Evolutionary conservation across 1,140 invertebrate species (phyloP).

Genomic region (Zophobas atratus): DNA sequence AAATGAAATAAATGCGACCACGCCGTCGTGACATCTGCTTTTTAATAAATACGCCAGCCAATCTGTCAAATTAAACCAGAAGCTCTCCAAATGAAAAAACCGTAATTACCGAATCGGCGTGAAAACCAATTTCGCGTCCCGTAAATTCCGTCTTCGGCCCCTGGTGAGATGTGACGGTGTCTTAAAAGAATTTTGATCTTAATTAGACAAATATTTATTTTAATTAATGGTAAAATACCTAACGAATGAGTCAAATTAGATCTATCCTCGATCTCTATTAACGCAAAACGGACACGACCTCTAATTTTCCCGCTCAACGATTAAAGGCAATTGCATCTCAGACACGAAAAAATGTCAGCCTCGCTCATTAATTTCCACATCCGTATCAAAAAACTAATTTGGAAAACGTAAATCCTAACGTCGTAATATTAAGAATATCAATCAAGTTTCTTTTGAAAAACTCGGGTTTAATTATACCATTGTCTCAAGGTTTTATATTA

Average conservation of each 20-base stretch:
- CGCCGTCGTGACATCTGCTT: background rate
- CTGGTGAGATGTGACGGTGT: constrained; percentile 11
- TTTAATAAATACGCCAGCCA: constrained; percentile 25
- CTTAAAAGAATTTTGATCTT: constrained; percentile 40
- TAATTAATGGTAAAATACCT: constrained; percentile 31
- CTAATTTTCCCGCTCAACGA: background rate
- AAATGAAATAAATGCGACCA: background rate
- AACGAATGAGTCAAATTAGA: constrained; percentile 19
- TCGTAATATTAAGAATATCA: constrained; percentile 26
- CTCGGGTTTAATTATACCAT: constrained; percentile 31
- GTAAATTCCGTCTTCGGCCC: background rate
- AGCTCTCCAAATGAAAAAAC: constrained; percentile 1
- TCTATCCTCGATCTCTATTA: constrained; percentile 16
- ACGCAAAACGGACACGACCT: constrained; percentile 22
- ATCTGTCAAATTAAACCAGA: background rate
- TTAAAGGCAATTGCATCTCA: background rate
- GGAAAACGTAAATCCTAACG: constrained; percentile 2
- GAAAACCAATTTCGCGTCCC: constrained; percentile 23
- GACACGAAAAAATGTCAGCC: constrained; percentile 26
- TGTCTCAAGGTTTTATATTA: constrained; percentile 42
- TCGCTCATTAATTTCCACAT: background rate
- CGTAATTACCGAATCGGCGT: constrained; percentile 19
- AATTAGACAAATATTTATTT: constrained; percentile 41
- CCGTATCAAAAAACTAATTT: constrained; percentile 14
- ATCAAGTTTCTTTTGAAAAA: constrained; percentile 34